Conservation (phyloP, 2,888 invertebrate genomes). For the Drosophila sordidula region DNA sequence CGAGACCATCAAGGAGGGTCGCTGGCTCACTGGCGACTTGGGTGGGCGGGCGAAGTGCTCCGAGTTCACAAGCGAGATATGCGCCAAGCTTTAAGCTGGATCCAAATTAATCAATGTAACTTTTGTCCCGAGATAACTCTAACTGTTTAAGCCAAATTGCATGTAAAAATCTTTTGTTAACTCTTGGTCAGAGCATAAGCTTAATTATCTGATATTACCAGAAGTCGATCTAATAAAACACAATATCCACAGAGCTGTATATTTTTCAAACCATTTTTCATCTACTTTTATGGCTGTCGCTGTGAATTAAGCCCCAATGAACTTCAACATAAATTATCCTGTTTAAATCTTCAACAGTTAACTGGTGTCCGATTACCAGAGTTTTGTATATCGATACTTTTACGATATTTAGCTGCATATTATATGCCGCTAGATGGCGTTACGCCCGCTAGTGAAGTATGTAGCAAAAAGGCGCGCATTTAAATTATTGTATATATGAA, state of each 20-base stretch:
- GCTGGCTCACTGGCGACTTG: conserved; percentile 96
- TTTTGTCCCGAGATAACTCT: too few relatives aligned
- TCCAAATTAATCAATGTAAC: not conserved
- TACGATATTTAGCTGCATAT: too few relatives aligned
- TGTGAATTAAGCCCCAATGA: too few relatives aligned
- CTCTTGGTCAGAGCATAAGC: not conserved
- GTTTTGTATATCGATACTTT: not conserved
- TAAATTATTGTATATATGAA: not conserved
- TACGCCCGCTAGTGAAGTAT: not conserved
- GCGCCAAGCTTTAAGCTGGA: conserved; percentile 84
- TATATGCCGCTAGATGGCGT: conserved; percentile 1
- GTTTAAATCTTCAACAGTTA: not conserved
- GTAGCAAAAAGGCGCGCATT: not conserved
- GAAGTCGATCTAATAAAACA: not conserved
- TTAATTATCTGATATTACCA: not conserved
- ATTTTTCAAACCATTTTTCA: too few relatives aligned
- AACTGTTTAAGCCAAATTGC: not conserved
- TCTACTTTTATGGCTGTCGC: too few relatives aligned
- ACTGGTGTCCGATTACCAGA: not conserved
- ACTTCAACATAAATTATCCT: too few relatives aligned
- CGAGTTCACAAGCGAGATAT: conserved; percentile 98
- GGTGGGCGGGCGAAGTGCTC: conserved; percentile 98
- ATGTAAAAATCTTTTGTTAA: not conserved
- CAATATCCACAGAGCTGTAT: too few relatives aligned
- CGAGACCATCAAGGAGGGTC: conserved; percentile 93